Base-by-base conservation (phyloP, 2,888 invertebrate species). In the Eupithecia inturbata region DNA sequence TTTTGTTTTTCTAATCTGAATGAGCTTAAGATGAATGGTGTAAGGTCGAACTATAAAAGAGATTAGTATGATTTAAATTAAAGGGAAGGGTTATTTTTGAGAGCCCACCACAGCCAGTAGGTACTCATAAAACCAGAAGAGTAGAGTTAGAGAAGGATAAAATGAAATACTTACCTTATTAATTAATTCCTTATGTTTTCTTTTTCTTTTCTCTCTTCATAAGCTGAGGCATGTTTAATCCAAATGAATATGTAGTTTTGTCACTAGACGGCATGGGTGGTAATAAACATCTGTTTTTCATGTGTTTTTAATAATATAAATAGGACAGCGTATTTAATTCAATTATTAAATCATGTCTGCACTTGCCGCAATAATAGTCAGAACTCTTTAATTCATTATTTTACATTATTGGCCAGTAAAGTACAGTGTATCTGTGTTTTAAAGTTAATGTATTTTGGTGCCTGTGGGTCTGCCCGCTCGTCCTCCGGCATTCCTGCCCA, bases 1-100 rank as follows among this genome's bases (percentile, higher is more conserved):
- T 86, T 85, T 89, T 87, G 86, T 88, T 89, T 87, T 81, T 82
- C 82, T 75, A 78, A 79, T 71, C 74, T 78, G 79, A 79, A 80
- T 80, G 77, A 77, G 71, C 66, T 33, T 76, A 76, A 77, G 80
- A 80, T 80, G 73, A 74, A 80, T 80, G 79, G 73, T 77, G 78
- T 69, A 39, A 67, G 62, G 70, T 68, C 31, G 22, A 39, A 66
- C 66, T 26, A 39, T 66, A 66, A 33, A 64, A 64, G 10, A 64
- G 63, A 64, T 64, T 64, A 64, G 19, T 64, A 36, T 1, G 12
- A 36, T 41, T 66, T 41, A 22, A 41, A 66, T 64, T 31, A 12
- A 57, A 14, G 57, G 6, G 26, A 66, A 39, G 66, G 39, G 66
- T 36, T 39, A 36, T 33, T n/a, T 39, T n/a, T n/a, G 31, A 31